Base-by-base conservation (phyloP, 1,140 invertebrate species). In the Brachionus koreanus region DNA sequence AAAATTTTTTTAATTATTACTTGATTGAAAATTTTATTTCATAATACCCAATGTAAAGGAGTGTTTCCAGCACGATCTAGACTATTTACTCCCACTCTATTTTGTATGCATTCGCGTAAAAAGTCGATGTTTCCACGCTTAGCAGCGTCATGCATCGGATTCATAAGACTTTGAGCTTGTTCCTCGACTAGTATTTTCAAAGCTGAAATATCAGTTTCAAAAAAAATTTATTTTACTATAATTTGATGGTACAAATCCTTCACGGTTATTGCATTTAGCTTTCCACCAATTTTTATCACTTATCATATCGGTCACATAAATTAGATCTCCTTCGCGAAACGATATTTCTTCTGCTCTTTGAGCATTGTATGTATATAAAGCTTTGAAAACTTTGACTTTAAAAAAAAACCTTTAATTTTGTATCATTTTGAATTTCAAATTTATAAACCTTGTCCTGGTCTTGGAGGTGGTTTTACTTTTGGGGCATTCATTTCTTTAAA, bases 21-120 rank as follows among this genome's bases (percentile, higher is more conserved):
- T 57, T n/a, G n/a, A 16, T 57, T 67, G 12, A 16, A 67, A 67
- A 35, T 35, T n/a, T 9, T 6, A 67, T 5, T 33, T 33, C 4
- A 65, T 13, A n/a, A 35, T 69, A 69, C 65, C 74, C 74, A 90
- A 85, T 93, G 92, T 2, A 93, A 86, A 13, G 92, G 91, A 67
- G 91, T 92, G 85, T 92, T 92, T 9, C 91, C 90, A 84, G 91
- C 90, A 91, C 39, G 29, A 37, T 83, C 46, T 7, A 43, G 43
- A 39, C 42, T 77, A 33, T 79, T 79, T 49, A 79, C 57, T 10
- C 46, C 33, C 19, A 77, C 74, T 19, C 39, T 57, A 39, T 77
- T 77, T 39, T 57, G 25, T 16, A 77, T 35, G 16, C 46, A 77
- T 57, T 77, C 46, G 19, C 57, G 25, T 29, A 77, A 16, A 77